Base-by-base conservation (phyloP, 2,888 invertebrate species). In the Parelbella ahira region DNA sequence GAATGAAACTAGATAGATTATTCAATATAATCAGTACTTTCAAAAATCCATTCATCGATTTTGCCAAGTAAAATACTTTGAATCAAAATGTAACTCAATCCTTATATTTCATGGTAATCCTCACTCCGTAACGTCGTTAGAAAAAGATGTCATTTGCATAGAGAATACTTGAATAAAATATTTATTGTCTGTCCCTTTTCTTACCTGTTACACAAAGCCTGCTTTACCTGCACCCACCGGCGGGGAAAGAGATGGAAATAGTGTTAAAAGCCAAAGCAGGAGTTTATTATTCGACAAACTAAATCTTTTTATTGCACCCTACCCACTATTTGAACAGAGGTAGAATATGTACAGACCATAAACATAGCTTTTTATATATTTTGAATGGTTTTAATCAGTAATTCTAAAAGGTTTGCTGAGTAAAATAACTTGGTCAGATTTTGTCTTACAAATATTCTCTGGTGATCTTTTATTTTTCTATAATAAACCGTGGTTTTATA, bases 71-170 rank as follows among this genome's bases (percentile, higher is more conserved):
- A n/a, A n/a, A n/a, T n/a, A n/a, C n/a, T n/a, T n/a, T n/a, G n/a
- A n/a, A n/a, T n/a, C n/a, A n/a, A n/a, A 37, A 28, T 37, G 29
- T 13, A 37, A 8, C 2, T 10, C 21, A 28, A 29, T 37, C 27
- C 15, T 23, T 37, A 28, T 29, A 23, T 21, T 37, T 37, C 23
- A 37, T 37, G 28, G 28, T 37, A 37, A 37, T 37, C 21, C 28
- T 27, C 28, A 28, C 11, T 37, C 21, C 9, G 19, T 36, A 13
- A 21, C 21, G 9, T 15, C 21, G 23, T 30, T 30, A 30, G 29
- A 38, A 38, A 34, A 38, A 30, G 29, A 24, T 30, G 29, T 30
- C 10, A 38, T 38, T 38, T 38, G 30, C 38, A 38, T 38, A 38
- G 38, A n/a, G 24, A 38, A 24, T 38, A 38, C 30, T 38, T 38